Evolutionary conservation across 2,888 invertebrate genomes (phyloP).

Genomic region (Thera britannica): DNA sequence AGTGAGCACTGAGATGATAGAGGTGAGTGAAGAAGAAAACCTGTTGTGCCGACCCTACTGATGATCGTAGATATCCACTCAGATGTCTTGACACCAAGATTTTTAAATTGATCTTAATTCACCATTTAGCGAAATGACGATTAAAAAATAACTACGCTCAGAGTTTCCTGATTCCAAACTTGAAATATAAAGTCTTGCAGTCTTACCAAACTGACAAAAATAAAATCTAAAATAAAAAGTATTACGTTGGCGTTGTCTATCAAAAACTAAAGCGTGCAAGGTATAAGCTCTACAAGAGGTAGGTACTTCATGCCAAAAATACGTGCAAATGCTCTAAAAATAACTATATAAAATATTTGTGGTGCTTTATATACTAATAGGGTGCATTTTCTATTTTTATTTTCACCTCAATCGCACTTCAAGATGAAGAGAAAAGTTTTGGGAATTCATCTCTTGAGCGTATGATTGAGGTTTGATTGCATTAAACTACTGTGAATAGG

Average conservation of each 20-base stretch:
- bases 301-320: constrained; percentile 3
- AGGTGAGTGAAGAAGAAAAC: no score
- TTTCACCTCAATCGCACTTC: constrained; percentile 35
- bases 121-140: no score
- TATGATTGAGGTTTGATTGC: constrained; percentile 37
- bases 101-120: no score
- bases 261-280: constrained; percentile 13
- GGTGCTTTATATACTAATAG: not conserved
- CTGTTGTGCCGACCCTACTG: no score
- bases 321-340: constrained; percentile 16
- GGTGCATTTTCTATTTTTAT: constrained; percentile 11
- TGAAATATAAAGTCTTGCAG: not conserved
- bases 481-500: constrained; percentile 14
- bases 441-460: constrained; percentile 4
- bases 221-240: not conserved
- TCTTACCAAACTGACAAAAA: not conserved
- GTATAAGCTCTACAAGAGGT: not conserved
- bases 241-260: no score
- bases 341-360: not conserved
- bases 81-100: no score
- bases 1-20: no score
- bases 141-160: no score
- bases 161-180: no score
- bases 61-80: no score
- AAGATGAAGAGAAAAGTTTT: constrained; percentile 12